phyloP scores from a whole-genome alignment of 2,888 invertebrate genomes.

The Agonum fuliginosum region DNA sequence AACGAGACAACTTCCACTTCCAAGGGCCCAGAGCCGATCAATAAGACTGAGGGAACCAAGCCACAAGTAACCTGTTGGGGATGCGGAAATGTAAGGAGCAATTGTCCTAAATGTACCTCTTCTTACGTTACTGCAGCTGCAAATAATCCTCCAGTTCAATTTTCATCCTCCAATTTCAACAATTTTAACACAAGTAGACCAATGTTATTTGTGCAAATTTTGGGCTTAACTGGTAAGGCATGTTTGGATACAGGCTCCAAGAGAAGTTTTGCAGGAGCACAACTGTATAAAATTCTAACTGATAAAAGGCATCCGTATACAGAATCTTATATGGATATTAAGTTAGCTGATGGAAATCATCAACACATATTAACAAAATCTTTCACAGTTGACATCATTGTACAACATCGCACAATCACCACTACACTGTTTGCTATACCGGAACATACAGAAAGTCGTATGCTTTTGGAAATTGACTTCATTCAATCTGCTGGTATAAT shows the following conservation, averaged over 20 bases:
- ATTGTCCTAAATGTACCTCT: not conserved
- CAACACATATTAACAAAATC: not conserved
- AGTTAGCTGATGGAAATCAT: not conserved
- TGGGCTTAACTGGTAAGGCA: not conserved
- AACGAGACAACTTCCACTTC: not conserved
- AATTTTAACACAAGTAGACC: not conserved
- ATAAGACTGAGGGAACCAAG: too few relatives aligned
- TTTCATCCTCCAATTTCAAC: not conserved
- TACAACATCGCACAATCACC: too few relatives aligned
- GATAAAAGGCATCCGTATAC: not conserved
- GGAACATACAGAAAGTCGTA: not conserved
- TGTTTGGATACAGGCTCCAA: not conserved
- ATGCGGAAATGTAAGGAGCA: conserved; percentile 24
- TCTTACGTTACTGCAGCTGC: not conserved
- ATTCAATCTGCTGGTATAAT: not conserved
- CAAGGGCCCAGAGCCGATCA: not conserved
- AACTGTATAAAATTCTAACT: not conserved
- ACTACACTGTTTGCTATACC: not conserved
- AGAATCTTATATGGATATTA: not conserved
- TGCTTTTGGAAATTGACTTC: not conserved
- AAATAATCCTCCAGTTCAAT: too few relatives aligned
- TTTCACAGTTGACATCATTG: not conserved
- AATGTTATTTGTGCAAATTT: not conserved
- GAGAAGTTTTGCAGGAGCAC: not conserved
- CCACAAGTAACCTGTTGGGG: conserved; percentile 2